Evolutionary conservation across 2,797 vertebrate species (phyloP), one percentile per base, ranked within the genome.

Genomic region (Poliocrania exsul): DNA sequence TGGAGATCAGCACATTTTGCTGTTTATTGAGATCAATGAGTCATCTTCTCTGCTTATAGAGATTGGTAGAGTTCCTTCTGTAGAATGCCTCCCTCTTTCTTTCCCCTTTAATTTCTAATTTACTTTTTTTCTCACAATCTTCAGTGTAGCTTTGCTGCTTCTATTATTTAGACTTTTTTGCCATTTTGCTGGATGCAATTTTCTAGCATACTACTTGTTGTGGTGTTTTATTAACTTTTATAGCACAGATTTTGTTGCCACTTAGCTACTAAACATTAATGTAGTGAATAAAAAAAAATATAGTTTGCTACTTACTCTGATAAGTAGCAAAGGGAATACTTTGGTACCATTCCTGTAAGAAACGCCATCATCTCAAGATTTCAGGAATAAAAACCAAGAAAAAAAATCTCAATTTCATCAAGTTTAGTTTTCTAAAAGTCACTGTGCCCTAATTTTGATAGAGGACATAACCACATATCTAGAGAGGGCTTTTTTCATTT

Each of bases 211-310:
- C 17, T 95, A 13, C 72, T 91, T 79, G 31, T 69, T 74, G 47
- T 60, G 67, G 18, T 56, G 33, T 58, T 65, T 79, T 88, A 77
- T 90, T 81, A 88, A 79, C 38, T 88, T 83, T 53, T 77, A 88
- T 56, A 50, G 46, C 7, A 24, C 19, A 53, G n/a, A n/a, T 77
- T 91, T 86, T 75, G 18, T 90, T 92, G 47, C 40, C 14, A 66
- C 19, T 86, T 72, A 92, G 64, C 37, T 92, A 64, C 62, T 93
- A 86, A 90, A 79, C 78, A 46, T 90, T 79, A 84, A 72, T 18
- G 33, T n/a, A 79, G 31, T 64, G 44, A 49, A 84, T 70, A 37
- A 35, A 71, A 88, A 81, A 67, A 91, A 54, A 78, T 74, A 60
- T 13, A 47, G 33, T 51, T 77, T 49, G 18, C 37, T 91, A 35